Evolutionary conservation across 2,888 invertebrate species (phyloP).

Genomic region (Peribatodes rhomboidaria): DNA sequence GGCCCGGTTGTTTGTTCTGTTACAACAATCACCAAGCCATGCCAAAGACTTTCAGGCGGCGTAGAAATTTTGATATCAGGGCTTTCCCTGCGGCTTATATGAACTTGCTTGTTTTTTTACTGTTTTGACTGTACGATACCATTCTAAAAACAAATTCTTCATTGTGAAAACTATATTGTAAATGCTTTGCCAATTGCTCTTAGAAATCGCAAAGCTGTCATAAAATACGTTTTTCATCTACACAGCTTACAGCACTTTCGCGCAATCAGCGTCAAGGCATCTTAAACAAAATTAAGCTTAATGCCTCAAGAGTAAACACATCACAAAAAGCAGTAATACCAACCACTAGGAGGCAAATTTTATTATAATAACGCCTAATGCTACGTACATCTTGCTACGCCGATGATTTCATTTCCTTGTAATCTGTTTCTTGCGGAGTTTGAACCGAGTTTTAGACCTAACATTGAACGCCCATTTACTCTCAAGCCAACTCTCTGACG

Average conservation of each 20-base stretch:
- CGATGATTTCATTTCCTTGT: constrained; percentile 73
- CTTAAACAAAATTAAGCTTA: constrained; percentile 10
- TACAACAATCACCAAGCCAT: too few relatives aligned
- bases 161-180: too few relatives aligned
- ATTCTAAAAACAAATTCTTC: too few relatives aligned
- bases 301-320: constrained; percentile 29
- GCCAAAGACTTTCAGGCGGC: too few relatives aligned
- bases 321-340: constrained; percentile 26
- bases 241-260: constrained; percentile 5
- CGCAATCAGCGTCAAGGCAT: not conserved
- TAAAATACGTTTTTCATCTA: not conserved
- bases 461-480: constrained; percentile 77
- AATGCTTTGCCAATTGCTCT: too few relatives aligned
- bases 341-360: constrained; percentile 44
- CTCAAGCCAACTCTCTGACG: constrained; percentile 69
- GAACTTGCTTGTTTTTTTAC: too few relatives aligned
- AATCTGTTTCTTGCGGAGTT: constrained; percentile 77
- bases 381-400: constrained; percentile 31
- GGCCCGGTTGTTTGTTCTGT: too few relatives aligned
- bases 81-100: too few relatives aligned
- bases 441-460: constrained; percentile 78
- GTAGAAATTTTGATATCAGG: too few relatives aligned
- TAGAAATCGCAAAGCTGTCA: not conserved
- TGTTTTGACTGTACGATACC: too few relatives aligned
- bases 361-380: constrained; percentile 51